phyloP scores from a whole-genome alignment of 1,140 invertebrate genomes.

The Drosophila fuyamai region DNA sequence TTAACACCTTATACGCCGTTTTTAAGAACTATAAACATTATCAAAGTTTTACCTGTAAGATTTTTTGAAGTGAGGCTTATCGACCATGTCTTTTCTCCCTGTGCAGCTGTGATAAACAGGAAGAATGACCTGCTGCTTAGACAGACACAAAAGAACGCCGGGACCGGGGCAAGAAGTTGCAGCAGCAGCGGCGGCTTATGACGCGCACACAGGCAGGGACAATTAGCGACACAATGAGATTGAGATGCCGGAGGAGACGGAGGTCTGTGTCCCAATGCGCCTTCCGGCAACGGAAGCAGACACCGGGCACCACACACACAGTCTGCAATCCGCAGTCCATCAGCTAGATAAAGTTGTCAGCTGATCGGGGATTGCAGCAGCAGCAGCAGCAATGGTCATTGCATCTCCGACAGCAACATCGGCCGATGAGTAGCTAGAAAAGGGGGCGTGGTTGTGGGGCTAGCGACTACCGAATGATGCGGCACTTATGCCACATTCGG shows the following conservation, averaged over 20 bases:
- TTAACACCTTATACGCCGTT: too few species aligned
- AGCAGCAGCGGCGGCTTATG: constrained; percentile 15
- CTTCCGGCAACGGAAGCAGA: constrained; percentile 72
- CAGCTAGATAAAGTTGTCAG: constrained; percentile 79
- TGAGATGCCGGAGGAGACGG: constrained; percentile 64
- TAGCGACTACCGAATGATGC: constrained; percentile 56
- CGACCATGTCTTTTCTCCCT: not conserved
- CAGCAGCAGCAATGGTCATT: constrained; percentile 8
- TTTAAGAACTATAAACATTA: too few species aligned
- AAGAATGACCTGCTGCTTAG: constrained; percentile 81
- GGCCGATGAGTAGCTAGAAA: not conserved
- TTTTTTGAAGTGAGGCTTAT: too few species aligned
- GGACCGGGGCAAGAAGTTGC: constrained; percentile 26
- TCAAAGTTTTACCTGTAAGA: too few species aligned
- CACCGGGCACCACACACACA: constrained; percentile 62
- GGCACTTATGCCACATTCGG: constrained; percentile 53
- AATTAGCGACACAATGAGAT: constrained; percentile 82
- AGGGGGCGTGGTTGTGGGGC: constrained; percentile 42
- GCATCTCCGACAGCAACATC: constrained; percentile 2
- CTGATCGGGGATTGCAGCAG: constrained; percentile 55
- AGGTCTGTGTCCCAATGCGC: constrained; percentile 40
- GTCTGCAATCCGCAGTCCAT: constrained; percentile 27
- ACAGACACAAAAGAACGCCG: constrained; percentile 49
- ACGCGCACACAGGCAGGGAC: constrained; percentile 56
- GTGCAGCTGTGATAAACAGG: constrained; percentile 66